phyloP scores from a whole-genome alignment of 2,797 vertebrate species.

The Channa striata region DNA sequence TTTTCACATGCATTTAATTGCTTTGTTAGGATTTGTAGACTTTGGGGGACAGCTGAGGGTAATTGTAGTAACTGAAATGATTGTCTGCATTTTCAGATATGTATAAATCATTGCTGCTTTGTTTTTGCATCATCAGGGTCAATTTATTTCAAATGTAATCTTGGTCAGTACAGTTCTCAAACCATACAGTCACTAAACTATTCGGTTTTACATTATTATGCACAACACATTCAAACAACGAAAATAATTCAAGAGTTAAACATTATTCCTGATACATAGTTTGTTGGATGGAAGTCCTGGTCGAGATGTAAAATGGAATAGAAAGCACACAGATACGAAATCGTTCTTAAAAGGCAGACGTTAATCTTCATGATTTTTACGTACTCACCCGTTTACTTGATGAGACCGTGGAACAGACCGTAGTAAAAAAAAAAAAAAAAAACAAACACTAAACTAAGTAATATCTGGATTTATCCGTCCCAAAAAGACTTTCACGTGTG shows the following conservation, averaged over 20 bases:
- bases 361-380: background rate
- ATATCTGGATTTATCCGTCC: slow-evolving; percentile 14
- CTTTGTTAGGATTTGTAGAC: too few relatives aligned
- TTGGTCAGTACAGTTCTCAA: slow-evolving; percentile 15
- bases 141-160: slow-evolving; percentile 49
- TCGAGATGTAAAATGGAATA: slow-evolving; percentile 11
- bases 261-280: slow-evolving; percentile 1
- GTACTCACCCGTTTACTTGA: slow-evolving; percentile 4
- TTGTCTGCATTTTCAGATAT: background rate
- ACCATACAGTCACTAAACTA: slow-evolving; percentile 31
- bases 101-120: background rate
- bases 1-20: too few relatives aligned
- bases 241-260: slow-evolving; percentile 22
- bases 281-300: slow-evolving; percentile 14
- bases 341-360: slow-evolving; percentile 5
- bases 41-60: background rate
- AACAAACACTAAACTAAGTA: background rate
- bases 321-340: slow-evolving; percentile 8
- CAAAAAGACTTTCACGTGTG: background rate
- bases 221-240: slow-evolving; percentile 29
- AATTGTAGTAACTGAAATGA: too few relatives aligned
- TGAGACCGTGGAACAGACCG: slow-evolving; percentile 1
- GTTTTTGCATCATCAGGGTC: slow-evolving; percentile 27
- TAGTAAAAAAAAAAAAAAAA: slow-evolving; percentile 14
- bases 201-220: slow-evolving; percentile 12